Base-by-base conservation (phyloP, 2,797 vertebrate genomes). In the Lycodopsis pacificus region DNA sequence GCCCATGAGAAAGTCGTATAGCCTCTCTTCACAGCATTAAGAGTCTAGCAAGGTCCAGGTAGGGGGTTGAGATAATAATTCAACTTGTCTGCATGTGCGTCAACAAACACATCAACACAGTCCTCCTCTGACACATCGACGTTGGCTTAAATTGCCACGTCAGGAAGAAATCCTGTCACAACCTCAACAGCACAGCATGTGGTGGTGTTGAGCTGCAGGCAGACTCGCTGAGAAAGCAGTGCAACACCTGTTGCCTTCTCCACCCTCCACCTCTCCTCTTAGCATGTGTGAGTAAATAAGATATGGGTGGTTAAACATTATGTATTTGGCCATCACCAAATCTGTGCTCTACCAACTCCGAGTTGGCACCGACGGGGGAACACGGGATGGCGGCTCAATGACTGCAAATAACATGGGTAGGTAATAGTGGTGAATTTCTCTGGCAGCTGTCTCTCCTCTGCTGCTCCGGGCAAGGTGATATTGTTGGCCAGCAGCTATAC, bases 381-480 rank as follows among this genome's bases (percentile, higher is more conserved):
- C 49, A 63, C 62, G 64, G n/a, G n/a, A 51, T 44, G 27, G 54
- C 2, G 5, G n/a, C 53, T 48, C 14, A 20, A 8, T 20, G 15
- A 10, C 15, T 19, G 27, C 65, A 53, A 61, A 65, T 57, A 64
- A 51, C 42, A n/a, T 5, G 12, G 19, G 27, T 46, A 46, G 19
- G 27, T 46, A 40, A 54, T 58, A 40, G 63, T 57, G 49, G 42
- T 56, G 15, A 65, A 40, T 46, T 56, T 25, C 42, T 44, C 32
- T 64, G 57, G 34, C 78, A 67, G 49, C 40, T 66, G 48, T 68
- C 38, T 83, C 32, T 64, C 27, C 53, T 88, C 64, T 68, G 70
- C 53, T 61, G 67, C 42, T 71, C 42, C 53, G n/a, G 42, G 49
- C 19, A 76, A 61, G 48, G 8, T 65, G 71, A 75, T 67, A n/a